Conservation (phyloP, 2,113 vertebrate genomes). For the Perca flavescens region DNA sequence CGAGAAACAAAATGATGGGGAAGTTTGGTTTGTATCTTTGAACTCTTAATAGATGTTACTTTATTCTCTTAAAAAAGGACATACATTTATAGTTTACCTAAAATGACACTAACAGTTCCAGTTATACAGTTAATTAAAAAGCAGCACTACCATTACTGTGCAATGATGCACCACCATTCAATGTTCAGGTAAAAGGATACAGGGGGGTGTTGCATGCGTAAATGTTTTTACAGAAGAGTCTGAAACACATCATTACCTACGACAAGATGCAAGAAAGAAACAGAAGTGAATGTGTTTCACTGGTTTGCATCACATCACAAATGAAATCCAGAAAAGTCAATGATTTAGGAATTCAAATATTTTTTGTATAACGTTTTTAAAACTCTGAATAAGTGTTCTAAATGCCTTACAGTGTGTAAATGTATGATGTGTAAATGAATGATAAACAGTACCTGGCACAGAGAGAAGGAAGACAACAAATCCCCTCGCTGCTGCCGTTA, state of each 20-base stretch:
- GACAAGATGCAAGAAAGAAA: neutral
- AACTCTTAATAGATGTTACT: neutral
- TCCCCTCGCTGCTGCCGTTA: neutral
- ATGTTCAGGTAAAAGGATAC: neutral
- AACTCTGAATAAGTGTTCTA: too few species aligned
- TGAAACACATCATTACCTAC: neutral
- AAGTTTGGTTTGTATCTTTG: too few species aligned
- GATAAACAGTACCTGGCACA: neutral
- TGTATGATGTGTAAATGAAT: too few species aligned
- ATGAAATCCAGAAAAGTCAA: too few species aligned
- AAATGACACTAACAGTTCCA: too few species aligned
- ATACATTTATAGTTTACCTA: too few species aligned
- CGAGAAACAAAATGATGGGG: too few species aligned
- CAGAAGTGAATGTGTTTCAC: neutral
- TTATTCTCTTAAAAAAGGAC: neutral
- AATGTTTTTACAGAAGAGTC: too few species aligned
- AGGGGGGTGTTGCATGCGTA: neutral
- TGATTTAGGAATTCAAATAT: neutral
- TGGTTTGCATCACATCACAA: too few species aligned
- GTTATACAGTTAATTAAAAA: neutral
- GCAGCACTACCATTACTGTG: neutral
- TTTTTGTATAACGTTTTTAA: too few species aligned
- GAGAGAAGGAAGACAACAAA: neutral
- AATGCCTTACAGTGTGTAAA: too few species aligned
- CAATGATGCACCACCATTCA: neutral